Evolutionary conservation across 2,113 vertebrate genomes (phyloP).

Genomic region (Zingel zingel): DNA sequence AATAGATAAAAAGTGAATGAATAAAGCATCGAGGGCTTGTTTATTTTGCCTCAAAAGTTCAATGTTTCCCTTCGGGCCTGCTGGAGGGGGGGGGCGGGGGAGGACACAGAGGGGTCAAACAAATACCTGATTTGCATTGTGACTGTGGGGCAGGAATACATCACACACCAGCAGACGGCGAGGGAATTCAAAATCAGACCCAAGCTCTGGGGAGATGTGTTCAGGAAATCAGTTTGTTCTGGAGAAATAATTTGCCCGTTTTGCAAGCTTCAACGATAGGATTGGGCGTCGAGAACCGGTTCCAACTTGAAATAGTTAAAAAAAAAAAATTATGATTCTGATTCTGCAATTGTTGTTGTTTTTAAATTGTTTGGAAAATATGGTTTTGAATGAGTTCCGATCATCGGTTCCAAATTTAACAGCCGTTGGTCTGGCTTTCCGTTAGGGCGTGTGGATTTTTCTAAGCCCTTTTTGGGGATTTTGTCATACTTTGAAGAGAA

Average conservation of each 20-base stretch:
- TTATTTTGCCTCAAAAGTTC: conserved; percentile 39
- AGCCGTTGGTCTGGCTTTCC: too few species aligned
- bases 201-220: conserved; percentile 18
- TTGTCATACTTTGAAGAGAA: too few species aligned
- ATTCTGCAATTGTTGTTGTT: too few species aligned
- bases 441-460: too few species aligned
- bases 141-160: conserved; percentile 53
- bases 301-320: too few species aligned
- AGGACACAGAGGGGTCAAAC: conserved; percentile 56
- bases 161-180: conserved; percentile 28
- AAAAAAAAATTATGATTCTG: too few species aligned
- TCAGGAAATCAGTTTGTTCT: conserved; percentile 15
- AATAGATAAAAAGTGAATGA: conserved; percentile 4
- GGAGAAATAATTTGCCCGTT: neutral
- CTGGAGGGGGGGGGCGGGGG: neutral
- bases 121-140: conserved; percentile 64
- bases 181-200: conserved; percentile 43
- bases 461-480: too few species aligned
- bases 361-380: too few species aligned
- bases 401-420: too few species aligned
- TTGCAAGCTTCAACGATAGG: neutral
- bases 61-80: conserved; percentile 32
- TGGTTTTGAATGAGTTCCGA: too few species aligned
- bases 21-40: conserved; percentile 37
- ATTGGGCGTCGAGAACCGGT: too few species aligned